Evolutionary conservation across 2,888 invertebrate genomes (phyloP).

Genomic region (Philereme transversata): DNA sequence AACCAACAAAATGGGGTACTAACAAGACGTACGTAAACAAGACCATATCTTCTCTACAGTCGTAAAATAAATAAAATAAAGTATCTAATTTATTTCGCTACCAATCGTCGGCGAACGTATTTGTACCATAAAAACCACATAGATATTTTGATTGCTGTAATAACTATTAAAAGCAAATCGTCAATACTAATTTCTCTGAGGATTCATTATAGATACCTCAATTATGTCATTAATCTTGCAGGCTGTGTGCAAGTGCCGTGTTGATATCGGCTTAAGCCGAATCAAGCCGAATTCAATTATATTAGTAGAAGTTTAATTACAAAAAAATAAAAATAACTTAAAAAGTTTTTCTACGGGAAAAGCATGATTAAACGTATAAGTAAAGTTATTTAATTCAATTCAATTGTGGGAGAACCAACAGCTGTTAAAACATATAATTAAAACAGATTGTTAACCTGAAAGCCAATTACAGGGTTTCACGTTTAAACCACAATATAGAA

Average conservation of each 20-base stretch:
- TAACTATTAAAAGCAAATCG: constrained; percentile 33
- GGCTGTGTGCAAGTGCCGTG: constrained; percentile 19
- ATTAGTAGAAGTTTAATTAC: no score
- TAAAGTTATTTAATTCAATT: no score
- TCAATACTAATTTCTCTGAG: constrained; percentile 30
- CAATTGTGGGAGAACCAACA: no score
- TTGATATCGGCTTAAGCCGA: constrained; percentile 9
- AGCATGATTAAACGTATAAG: no score
- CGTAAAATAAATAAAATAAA: background rate
- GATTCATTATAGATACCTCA: constrained; percentile 35
- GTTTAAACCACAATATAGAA: no score
- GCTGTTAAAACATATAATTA: no score
- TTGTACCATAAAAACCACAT: constrained; percentile 28
- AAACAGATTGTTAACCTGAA: no score
- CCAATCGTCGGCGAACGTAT: constrained; percentile 18
- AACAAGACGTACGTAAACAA: background rate
- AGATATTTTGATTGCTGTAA: constrained; percentile 36
- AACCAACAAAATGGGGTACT: background rate
- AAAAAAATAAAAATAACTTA: no score
- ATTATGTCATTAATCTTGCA: constrained; percentile 37
- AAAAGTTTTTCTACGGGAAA: no score
- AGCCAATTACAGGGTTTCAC: no score
- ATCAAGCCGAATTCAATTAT: background rate
- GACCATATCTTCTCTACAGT: background rate
- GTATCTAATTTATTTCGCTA: constrained; percentile 14